Evolutionary conservation across 2,888 invertebrate species (phyloP).

Genomic region (Myathropa florea): DNA sequence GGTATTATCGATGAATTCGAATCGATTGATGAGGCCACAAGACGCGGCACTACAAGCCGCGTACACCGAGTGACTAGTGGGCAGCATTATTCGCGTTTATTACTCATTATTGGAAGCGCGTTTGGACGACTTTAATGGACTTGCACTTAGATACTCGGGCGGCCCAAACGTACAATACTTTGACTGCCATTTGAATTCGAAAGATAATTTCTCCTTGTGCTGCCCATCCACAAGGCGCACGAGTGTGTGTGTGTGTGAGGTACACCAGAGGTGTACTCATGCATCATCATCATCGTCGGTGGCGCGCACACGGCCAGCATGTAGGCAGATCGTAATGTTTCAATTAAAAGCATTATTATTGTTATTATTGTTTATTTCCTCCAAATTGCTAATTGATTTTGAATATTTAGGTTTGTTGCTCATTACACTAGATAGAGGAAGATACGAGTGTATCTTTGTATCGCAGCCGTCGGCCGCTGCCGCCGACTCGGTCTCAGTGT

Average conservation of each 20-base stretch:
- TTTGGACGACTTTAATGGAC: constrained; percentile 67
- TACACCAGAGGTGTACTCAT: neutral
- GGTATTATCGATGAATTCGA: constrained; percentile 20
- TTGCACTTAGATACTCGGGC: constrained; percentile 58
- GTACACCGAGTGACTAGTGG: neutral
- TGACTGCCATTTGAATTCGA: constrained; percentile 38
- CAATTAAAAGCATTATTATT: constrained; percentile 70
- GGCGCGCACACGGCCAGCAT: neutral
- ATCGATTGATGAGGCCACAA: constrained; percentile 49
- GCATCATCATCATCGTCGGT: neutral
- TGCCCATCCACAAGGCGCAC: neutral
- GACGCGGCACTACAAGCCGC: neutral
- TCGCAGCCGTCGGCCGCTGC: neutral
- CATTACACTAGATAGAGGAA: constrained; percentile 44
- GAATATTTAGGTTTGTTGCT: constrained; percentile 65
- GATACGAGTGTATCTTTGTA: neutral
- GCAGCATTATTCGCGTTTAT: constrained; percentile 64
- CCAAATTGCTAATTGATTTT: constrained; percentile 71
- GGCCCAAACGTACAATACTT: neutral
- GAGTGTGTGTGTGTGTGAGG: constrained; percentile 4
- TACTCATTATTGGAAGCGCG: constrained; percentile 67
- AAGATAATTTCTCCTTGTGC: constrained; percentile 41
- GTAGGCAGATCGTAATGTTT: constrained; percentile 58
- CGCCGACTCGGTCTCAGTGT: neutral
- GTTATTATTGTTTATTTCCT: constrained; percentile 70